phyloP scores from a whole-genome alignment of 1,140 invertebrate genomes.

The Orius insidiosus region DNA sequence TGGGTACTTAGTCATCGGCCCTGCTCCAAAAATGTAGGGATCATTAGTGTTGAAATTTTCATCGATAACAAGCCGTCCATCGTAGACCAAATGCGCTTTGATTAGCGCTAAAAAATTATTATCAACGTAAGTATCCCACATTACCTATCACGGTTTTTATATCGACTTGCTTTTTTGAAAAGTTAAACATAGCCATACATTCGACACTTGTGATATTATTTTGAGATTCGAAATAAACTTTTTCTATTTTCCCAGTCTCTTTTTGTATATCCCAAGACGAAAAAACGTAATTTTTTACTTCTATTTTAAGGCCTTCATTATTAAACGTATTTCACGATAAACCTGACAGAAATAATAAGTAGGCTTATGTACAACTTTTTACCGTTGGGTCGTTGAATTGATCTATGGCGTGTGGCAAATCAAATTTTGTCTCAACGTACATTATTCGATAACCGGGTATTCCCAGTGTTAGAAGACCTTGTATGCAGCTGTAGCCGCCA shows the following conservation, averaged over 20 bases:
- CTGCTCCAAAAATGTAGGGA: slow-evolving; percentile 44
- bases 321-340: slow-evolving; percentile 5
- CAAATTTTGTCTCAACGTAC: slow-evolving; percentile 34
- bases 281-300: not conserved
- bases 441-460: slow-evolving; percentile 30
- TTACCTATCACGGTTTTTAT: no score
- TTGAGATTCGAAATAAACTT: no score
- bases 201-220: no score
- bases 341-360: no score
- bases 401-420: not conserved
- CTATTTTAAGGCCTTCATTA: not conserved
- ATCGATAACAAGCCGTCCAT: slow-evolving; percentile 50
- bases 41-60: slow-evolving; percentile 49
- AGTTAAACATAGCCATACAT: no score
- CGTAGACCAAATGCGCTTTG: slow-evolving; percentile 46
- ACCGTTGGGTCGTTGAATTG: slow-evolving; percentile 3
- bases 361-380: no score
- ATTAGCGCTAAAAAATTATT: slow-evolving; percentile 46
- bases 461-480: slow-evolving; percentile 35
- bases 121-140: no score
- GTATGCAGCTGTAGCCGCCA: slow-evolving; percentile 38
- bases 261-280: slow-evolving; percentile 1
- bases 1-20: slow-evolving; percentile 43
- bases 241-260: no score
- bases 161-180: no score